These are phyloP conservation scores for Semotilus atromaculatus DNA, from an alignment of 2,797 vertebrate species.

Conservation along the genomic window DNA sequence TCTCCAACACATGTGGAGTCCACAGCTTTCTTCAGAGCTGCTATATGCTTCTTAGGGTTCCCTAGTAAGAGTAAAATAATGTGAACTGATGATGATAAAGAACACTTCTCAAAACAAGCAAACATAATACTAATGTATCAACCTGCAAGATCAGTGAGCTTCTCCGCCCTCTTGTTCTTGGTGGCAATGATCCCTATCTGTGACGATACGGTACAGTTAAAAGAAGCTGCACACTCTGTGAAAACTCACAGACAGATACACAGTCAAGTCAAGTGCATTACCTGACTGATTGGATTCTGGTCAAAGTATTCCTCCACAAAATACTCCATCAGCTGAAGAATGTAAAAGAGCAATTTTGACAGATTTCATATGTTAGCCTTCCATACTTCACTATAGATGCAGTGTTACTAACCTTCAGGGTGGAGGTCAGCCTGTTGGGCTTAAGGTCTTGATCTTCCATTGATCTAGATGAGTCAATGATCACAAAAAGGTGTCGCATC, in stretches of 20 bases:
- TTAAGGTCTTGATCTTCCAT: constrained; percentile 99
- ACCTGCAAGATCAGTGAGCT: constrained; percentile 96
- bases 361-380: not conserved
- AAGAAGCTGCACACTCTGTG: not conserved
- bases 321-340: constrained; percentile 87
- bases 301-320: constrained; percentile 98
- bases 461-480: constrained; percentile 93
- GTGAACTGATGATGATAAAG: not conserved
- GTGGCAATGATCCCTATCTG: constrained; percentile 94
- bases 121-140: constrained; percentile 46
- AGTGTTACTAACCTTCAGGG: constrained; percentile 74
- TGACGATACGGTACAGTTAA: not conserved
- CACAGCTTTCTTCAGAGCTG: constrained; percentile 89
- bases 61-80: constrained; percentile 75
- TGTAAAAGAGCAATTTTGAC: not conserved
- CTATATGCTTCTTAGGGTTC: constrained; percentile 89
- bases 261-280: constrained; percentile 64
- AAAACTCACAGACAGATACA: constrained; percentile 54
- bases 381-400: not conserved
- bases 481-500: constrained; percentile 96
- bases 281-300: constrained; percentile 99
- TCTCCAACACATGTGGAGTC: constrained; percentile 89
- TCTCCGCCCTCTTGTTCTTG: constrained; percentile 95
- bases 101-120: not conserved
- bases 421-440: constrained; percentile 89